phyloP scores from a whole-genome alignment of 2,113 vertebrate genomes.

The Phodopus roborovskii region DNA sequence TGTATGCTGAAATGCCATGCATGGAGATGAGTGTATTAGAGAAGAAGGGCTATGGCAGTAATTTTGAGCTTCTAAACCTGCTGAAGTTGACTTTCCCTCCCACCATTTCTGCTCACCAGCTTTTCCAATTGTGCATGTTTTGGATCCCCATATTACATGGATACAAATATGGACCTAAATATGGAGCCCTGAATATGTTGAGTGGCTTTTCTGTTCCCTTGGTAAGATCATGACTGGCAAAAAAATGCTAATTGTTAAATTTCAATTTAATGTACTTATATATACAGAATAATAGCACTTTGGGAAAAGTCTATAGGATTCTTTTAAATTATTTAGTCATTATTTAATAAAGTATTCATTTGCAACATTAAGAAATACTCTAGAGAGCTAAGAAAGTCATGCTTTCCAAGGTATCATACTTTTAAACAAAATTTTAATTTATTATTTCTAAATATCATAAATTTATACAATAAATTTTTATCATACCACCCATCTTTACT shows the following conservation, averaged over 20 bases:
- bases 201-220: neutral
- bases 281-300: neutral
- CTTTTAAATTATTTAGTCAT: neutral
- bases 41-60: neutral
- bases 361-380: neutral
- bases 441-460: neutral
- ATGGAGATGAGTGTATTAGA: neutral
- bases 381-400: constrained; percentile 15
- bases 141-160: no score
- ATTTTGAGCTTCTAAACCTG: neutral
- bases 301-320: neutral
- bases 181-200: neutral
- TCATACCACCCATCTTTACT: no score
- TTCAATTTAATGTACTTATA: constrained; percentile 25
- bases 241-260: constrained; percentile 32
- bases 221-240: neutral
- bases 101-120: neutral
- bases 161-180: no score
- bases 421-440: neutral
- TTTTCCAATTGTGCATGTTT: neutral
- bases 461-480: neutral
- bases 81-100: neutral
- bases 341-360: neutral
- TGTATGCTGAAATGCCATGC: neutral
- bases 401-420: neutral